These are phyloP conservation scores for Podabrus alpinus DNA, from an alignment of 2,888 invertebrate genomes.

Conservation along the genomic window DNA sequence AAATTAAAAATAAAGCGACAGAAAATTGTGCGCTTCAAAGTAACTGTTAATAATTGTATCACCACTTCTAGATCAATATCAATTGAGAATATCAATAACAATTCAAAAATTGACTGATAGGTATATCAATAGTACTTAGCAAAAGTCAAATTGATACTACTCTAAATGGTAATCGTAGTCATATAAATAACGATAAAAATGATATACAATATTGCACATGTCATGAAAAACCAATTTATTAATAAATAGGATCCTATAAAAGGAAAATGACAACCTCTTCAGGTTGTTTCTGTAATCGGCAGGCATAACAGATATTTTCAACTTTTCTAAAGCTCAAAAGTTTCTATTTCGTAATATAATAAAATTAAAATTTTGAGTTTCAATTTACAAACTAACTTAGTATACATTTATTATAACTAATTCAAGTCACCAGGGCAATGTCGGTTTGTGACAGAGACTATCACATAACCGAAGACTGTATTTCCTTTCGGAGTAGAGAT, in stretches of 20 bases:
- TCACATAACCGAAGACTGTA: background rate
- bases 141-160: background rate
- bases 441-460: background rate
- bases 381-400: background rate
- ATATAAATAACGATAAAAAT: background rate
- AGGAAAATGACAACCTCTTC: background rate
- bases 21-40: too few relatives aligned
- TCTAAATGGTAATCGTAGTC: background rate
- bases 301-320: background rate
- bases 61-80: background rate
- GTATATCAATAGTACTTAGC: background rate
- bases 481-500: background rate
- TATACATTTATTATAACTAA: background rate
- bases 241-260: background rate
- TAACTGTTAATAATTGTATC: too few relatives aligned
- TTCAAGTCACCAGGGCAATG: background rate
- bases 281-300: background rate
- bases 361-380: background rate
- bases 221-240: background rate
- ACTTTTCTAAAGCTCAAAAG: background rate
- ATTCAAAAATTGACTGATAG: background rate
- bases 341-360: background rate
- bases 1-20: too few relatives aligned
- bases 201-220: background rate
- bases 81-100: background rate